These are phyloP conservation scores for Scylla paramamosain DNA, from an alignment of 1,140 invertebrate species.

Conservation along the genomic window DNA sequence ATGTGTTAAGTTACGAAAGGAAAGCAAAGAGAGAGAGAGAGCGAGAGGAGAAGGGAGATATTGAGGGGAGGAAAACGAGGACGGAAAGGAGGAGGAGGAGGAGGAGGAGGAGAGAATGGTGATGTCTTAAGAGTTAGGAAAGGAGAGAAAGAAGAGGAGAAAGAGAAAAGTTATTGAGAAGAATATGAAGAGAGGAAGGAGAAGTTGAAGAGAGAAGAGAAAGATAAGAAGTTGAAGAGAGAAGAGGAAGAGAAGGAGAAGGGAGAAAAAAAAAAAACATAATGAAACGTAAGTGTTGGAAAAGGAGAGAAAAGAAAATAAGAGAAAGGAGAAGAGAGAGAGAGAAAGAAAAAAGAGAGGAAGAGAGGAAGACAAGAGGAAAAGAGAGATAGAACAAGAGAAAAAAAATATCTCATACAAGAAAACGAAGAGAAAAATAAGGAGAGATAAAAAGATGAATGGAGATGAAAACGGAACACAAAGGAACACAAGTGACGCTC, in stretches of 20 bases:
- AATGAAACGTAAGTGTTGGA: neutral
- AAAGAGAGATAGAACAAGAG: neutral
- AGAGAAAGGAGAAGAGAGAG: neutral
- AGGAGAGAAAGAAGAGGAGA: neutral
- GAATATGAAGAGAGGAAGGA: neutral
- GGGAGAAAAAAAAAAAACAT: neutral
- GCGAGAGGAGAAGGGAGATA: neutral
- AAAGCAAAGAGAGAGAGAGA: neutral
- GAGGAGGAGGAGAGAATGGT: neutral
- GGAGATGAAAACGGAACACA: neutral
- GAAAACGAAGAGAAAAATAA: neutral
- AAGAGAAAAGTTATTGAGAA: neutral
- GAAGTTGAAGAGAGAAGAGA: neutral
- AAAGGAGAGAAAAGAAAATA: neutral
- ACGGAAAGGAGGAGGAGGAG: neutral
- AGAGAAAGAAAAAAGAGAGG: neutral
- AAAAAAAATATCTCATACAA: too few species aligned
- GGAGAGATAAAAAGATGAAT: neutral
- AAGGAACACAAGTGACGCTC: neutral
- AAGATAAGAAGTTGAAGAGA: too few species aligned
- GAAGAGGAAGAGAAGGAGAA: neutral
- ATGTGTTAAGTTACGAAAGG: neutral
- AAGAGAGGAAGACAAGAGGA: neutral
- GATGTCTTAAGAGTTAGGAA: neutral
- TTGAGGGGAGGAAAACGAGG: neutral